Conservation (phyloP, 2,113 vertebrate genomes). For the Bucco capensis region DNA sequence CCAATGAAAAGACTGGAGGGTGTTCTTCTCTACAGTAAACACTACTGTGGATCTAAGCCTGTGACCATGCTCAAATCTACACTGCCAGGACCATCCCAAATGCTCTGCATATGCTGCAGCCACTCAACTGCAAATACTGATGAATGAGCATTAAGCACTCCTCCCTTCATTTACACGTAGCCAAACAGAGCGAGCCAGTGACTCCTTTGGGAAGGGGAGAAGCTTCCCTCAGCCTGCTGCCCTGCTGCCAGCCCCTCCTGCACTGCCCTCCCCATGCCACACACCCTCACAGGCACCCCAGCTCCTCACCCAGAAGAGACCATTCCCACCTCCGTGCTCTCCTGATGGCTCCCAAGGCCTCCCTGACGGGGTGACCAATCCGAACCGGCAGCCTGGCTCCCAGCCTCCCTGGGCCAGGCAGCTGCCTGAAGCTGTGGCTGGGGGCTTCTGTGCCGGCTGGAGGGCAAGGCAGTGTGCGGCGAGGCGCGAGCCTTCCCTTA, state of each 20-base stretch:
- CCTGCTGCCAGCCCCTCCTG: slow-evolving; percentile 29
- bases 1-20: neutral
- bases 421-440: neutral
- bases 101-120: neutral
- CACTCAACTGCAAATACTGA: slow-evolving; percentile 18
- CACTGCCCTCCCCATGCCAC: neutral
- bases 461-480: slow-evolving; percentile 12
- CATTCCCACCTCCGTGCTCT: slow-evolving; percentile 33
- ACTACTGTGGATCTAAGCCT: neutral
- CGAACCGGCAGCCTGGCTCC: neutral
- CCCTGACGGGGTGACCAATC: neutral
- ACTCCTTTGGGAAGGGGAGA: neutral
- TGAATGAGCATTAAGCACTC: slow-evolving; percentile 3
- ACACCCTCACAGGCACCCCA: neutral
- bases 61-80: neutral
- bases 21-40: neutral
- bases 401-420: neutral
- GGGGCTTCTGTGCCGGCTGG: neutral
- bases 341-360: neutral
- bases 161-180: neutral
- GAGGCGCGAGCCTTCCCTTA: slow-evolving; percentile 74
- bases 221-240: slow-evolving; percentile 28
- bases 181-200: slow-evolving; percentile 15
- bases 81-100: neutral
- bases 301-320: slow-evolving; percentile 5